Evolutionary conservation across 1,140 invertebrate species (phyloP), one percentile per base, ranked within the genome.

Genomic region (Trachymyrmex septentrionalis): DNA sequence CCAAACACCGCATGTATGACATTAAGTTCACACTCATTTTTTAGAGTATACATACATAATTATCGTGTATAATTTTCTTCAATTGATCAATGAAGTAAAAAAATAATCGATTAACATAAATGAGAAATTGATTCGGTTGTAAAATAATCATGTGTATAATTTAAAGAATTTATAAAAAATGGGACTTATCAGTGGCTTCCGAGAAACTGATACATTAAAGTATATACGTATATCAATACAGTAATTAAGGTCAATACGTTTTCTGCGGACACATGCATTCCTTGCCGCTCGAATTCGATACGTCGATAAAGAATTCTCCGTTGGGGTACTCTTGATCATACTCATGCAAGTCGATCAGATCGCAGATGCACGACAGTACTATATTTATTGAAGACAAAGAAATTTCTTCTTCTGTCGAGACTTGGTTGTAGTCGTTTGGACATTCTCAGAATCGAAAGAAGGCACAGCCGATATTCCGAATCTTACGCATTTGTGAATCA

Each of bases 251-350:
- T 38, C 64, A 69, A 7, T 19, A 10, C 14, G 9, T 80, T 80
- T 57, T 69, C 9, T 69, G 63, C 64, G 1, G 30, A 71, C 48
- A n/a, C 10, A 16, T 55, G 77, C 64, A 81, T 81, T 81, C 55
- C 21, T 71, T 24, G 21, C 10, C 21, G 9, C 0, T 14, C 16
- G 64, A 69, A 9, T 48, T 81, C 5, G 64, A 30, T 48, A 66
- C 5, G 2, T 14, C 2, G 3, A 21, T 16, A 38, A 77, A 76
- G 12, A 48, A 78, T 48, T 3, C 9, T 38, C 9, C 63, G 30
- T 3, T n/a, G 1, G 19, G 2, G 2, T 21, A 34, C 30, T 34
- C 64, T 21, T 6, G 10, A 14, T 67, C 21, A n/a, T 21, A 44
- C 64, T 44, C 30, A 34, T 5, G 16, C 24, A 9, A 53, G 38